A percentile compares a stretch with the other conserved stretches of the same genome.
Evolutionary conservation across 2,797 vertebrate species (phyloP).

Genomic region (Enteromius mattozi): DNA sequence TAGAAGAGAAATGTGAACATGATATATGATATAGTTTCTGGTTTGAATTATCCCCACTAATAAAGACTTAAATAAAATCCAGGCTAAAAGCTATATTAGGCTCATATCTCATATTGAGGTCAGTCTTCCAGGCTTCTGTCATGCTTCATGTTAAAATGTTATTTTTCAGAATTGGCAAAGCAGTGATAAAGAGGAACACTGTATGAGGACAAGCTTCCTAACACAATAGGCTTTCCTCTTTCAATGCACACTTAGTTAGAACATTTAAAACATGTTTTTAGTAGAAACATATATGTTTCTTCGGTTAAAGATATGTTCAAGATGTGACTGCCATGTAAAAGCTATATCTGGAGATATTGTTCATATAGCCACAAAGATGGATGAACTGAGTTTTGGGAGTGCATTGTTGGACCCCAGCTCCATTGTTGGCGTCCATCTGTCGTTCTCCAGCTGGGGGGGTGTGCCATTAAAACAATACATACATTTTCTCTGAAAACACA

Average conservation of each 20-base stretch:
- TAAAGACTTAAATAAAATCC: slow-evolving; percentile 1
- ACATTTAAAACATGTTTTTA: neutral
- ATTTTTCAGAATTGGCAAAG: neutral
- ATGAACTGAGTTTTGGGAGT: slow-evolving; percentile 12
- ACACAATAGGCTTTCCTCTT: neutral
- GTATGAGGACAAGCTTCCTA: neutral
- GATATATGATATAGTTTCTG: slow-evolving; percentile 39
- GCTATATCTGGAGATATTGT: neutral
- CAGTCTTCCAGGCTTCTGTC: slow-evolving; percentile 12
- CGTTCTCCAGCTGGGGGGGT: slow-evolving; percentile 19
- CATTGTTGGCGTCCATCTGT: slow-evolving; percentile 44
- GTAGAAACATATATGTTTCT: neutral
- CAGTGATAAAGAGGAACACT: neutral
- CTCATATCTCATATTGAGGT: slow-evolving; percentile 43
- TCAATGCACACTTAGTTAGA: neutral
- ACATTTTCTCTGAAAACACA: neutral
- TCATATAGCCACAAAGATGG: slow-evolving; percentile 5
- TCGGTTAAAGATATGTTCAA: neutral
- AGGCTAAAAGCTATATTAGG: slow-evolving; percentile 31
- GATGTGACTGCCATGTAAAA: neutral
- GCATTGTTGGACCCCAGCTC: slow-evolving; percentile 37
- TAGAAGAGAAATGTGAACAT: slow-evolving; percentile 1
- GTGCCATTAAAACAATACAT: slow-evolving; percentile 28
- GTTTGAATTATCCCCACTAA: neutral
- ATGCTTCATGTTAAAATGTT: neutral